These are phyloP conservation scores for Loxodonta africana DNA, from an alignment of 2,113 vertebrate species.

Conservation along the genomic window DNA sequence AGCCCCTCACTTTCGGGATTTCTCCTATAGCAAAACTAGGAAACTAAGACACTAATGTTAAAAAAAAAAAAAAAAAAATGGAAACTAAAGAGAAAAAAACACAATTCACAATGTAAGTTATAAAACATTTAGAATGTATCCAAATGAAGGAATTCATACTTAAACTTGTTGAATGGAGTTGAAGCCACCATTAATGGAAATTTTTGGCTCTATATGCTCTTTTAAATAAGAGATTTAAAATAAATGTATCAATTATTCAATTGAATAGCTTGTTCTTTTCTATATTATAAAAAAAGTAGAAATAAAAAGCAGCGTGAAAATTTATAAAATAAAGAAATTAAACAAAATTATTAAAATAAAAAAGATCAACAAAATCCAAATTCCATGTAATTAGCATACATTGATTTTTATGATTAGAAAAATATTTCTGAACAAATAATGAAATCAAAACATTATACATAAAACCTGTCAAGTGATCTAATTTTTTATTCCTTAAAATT, in stretches of 20 bases:
- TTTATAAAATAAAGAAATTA: too few relatives aligned
- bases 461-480: slow-evolving; percentile 6
- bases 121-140: background rate
- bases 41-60: too few relatives aligned
- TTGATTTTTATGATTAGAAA: slow-evolving; percentile 35
- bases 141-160: background rate
- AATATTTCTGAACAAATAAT: slow-evolving; percentile 46
- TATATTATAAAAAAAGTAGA: background rate
- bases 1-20: too few relatives aligned
- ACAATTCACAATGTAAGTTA: background rate
- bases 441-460: slow-evolving; percentile 40
- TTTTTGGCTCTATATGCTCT: background rate
- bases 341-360: too few relatives aligned
- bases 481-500: slow-evolving; percentile 54
- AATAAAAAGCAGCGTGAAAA: too few relatives aligned
- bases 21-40: too few relatives aligned
- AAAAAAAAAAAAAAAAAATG: background rate
- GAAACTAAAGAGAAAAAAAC: background rate
- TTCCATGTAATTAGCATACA: background rate
- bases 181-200: background rate
- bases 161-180: background rate
- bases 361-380: background rate
- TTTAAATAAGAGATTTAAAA: background rate
- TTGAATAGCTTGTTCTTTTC: background rate
- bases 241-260: background rate